Evolutionary conservation across 2,888 invertebrate species (phyloP), one percentile per base, ranked within the genome.

Genomic region (Thereva nobilitata): DNA sequence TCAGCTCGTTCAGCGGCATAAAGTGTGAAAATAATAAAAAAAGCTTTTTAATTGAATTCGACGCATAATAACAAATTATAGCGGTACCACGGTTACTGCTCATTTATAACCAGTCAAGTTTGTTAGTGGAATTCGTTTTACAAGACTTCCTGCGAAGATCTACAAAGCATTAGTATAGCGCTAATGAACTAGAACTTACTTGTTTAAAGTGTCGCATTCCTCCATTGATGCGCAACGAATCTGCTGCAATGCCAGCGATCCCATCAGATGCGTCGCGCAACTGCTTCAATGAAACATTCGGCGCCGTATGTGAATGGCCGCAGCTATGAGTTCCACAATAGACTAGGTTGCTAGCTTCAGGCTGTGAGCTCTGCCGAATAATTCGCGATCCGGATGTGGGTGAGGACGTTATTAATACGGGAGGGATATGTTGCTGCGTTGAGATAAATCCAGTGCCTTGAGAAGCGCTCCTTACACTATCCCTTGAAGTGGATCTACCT

Each of bases 151-250:
- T 23, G 23, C 23, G 23, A 23, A 23, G 23, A 23, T 23, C 23
- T 23, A 23, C 23, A 23, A 23, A 23, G 23, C 23, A 23, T 23
- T 23, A 23, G 23, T 23, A 23, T 23, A 23, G 42, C 9, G 9
- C 42, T 42, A 8, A 2, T 3, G 9, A 6, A 52, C 4, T 12
- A 10, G 4, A 72, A 78, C 84, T 82, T 86, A 94, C 94, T 90
- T 96, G 95, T 83, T 93, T 94, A 83, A 97, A 96, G 79, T 94
- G 95, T 74, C 95, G 87, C 87, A 97, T 93, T 76, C 95, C 96
- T 72, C 97, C 97, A 83, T 96, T 97, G 83, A 97, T 94, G 76
- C 96, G 86, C 74, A 97, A 86, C 67, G 95, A 95, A 83, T 97
- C 97, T 59, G 95, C 95, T 34, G 96, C 97, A 76, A 97, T 97